Evolutionary conservation across 2,113 vertebrate species (phyloP).

Genomic region (Oostethus manadensis): DNA sequence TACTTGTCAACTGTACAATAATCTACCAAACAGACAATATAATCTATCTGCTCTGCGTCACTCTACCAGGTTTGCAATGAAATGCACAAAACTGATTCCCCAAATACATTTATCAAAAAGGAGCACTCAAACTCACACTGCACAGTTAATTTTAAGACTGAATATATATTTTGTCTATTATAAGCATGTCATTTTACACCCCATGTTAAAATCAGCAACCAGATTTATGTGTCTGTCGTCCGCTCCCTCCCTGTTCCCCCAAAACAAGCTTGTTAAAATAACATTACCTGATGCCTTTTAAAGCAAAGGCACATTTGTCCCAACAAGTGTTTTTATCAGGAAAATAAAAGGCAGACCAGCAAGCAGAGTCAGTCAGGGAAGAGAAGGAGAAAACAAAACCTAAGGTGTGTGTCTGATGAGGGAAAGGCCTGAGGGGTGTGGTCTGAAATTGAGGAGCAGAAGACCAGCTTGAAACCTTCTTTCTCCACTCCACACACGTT

Average conservation of each 20-base stretch:
- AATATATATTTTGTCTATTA: slow-evolving; percentile 77
- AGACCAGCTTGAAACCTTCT: slow-evolving; percentile 37
- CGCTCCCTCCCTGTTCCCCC: slow-evolving; percentile 30
- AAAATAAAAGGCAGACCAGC: slow-evolving; percentile 65
- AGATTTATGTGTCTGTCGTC: slow-evolving; percentile 31
- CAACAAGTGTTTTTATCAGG: slow-evolving; percentile 67
- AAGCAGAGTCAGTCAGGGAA: slow-evolving; percentile 53
- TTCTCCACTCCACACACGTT: slow-evolving; percentile 31
- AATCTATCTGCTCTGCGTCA: slow-evolving; percentile 49
- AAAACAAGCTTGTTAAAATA: slow-evolving; percentile 68
- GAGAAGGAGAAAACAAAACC: slow-evolving; percentile 48
- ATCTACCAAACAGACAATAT: slow-evolving; percentile 63
- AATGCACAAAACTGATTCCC: slow-evolving; percentile 59
- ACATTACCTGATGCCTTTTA: slow-evolving; percentile 66
- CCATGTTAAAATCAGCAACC: slow-evolving; percentile 70
- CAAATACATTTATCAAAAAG: slow-evolving; percentile 67
- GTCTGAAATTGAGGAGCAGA: slow-evolving; percentile 45
- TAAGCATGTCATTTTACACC: slow-evolving; percentile 76
- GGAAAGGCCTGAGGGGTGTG: slow-evolving; percentile 17
- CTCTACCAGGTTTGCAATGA: slow-evolving; percentile 53
- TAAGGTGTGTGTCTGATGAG: slow-evolving; percentile 1
- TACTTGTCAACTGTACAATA: slow-evolving; percentile 61
- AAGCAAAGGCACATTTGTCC: slow-evolving; percentile 75
- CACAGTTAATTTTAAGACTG: slow-evolving; percentile 73
- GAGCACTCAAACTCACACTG: slow-evolving; percentile 69